Evolutionary conservation across 2,797 vertebrate species (phyloP), one percentile per base, ranked within the genome.

Genomic region (Nyctalus aviator): DNA sequence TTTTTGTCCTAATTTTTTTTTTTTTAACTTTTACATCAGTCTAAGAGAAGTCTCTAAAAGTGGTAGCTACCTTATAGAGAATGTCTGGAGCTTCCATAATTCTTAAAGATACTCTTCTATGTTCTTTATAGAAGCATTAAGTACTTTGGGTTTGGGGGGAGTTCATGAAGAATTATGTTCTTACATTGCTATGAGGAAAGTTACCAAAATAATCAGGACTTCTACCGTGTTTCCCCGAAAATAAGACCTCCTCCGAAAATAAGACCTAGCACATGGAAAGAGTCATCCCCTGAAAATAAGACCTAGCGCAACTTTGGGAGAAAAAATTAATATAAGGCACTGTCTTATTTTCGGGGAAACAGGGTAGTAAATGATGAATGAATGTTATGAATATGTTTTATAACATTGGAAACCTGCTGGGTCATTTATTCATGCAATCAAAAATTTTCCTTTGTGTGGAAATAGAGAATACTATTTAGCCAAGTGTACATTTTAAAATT

Each of bases 391-490:
- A 48, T 23, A 46, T 68, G 9, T 20, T 84, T 77, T 12, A 17
- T 11, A 73, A 25, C 35, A 15, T 20, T 73, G 59, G 30, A 72
- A 93, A 76, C 23, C 0, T 84, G 66, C 30, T 75, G 18, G 20
- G 25, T 62, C 35, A 41, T 48, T 82, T 3, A 55, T 76, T 55
- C n/a, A 53, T 78, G 21, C 37, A 57, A 23, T 92, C 25, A 55
- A 25, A 57, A 6, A 44, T 35, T 53, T 23, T 35, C 11, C 48
- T 78, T 84, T 53, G 5, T 88, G 20, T 62, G 15, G 20, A 75
- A 78, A 85, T n/a, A 55, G 37, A 88, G 25, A 35, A 69, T 77
- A 77, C 23, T 55, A 86, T 87, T 88, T 72, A 89, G 32, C 12
- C 6, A 79, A 76, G 18, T 21, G 8, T 78, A 62, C 46, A 59